Evolutionary conservation across 2,113 vertebrate genomes (phyloP).

Genomic region (Otus sunia): DNA sequence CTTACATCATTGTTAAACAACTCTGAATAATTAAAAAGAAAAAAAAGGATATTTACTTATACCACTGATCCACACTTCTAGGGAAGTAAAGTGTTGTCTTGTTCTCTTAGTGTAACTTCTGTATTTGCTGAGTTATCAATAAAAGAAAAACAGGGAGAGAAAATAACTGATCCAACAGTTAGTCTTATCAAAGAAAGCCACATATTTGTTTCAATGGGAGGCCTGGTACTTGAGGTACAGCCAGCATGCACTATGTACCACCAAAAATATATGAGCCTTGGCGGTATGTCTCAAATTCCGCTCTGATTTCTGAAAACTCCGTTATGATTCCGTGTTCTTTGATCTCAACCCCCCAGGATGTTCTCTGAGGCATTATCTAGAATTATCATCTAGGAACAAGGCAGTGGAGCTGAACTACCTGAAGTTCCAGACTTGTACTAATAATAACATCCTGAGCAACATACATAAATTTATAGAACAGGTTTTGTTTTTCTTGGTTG

Average conservation of each 20-base stretch:
- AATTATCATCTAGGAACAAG: not conserved
- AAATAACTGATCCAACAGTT: not conserved
- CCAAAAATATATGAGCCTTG: not conserved
- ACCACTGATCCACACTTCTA: not conserved
- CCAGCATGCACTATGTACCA: not conserved
- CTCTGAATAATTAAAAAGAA: not conserved
- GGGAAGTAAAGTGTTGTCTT: not conserved
- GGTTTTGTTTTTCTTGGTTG: not conserved
- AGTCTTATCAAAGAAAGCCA: not conserved
- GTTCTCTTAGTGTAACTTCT: not conserved
- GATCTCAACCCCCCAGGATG: not conserved
- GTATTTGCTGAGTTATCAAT: not conserved
- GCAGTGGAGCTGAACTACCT: not conserved
- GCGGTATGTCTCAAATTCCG: not conserved
- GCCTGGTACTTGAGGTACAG: not conserved
- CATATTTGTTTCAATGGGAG: rapidly evolving
- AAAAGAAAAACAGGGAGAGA: not conserved
- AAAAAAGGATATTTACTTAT: rapidly evolving
- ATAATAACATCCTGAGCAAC: not conserved
- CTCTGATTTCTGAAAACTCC: not conserved
- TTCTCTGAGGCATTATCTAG: not conserved
- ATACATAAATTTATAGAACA: not conserved
- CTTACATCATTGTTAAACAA: not conserved
- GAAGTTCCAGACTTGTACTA: not conserved
- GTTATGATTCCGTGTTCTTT: not conserved